Evolutionary conservation across 2,888 invertebrate species (phyloP).

Genomic region (Hydrotaea cyrtoneurina): DNA sequence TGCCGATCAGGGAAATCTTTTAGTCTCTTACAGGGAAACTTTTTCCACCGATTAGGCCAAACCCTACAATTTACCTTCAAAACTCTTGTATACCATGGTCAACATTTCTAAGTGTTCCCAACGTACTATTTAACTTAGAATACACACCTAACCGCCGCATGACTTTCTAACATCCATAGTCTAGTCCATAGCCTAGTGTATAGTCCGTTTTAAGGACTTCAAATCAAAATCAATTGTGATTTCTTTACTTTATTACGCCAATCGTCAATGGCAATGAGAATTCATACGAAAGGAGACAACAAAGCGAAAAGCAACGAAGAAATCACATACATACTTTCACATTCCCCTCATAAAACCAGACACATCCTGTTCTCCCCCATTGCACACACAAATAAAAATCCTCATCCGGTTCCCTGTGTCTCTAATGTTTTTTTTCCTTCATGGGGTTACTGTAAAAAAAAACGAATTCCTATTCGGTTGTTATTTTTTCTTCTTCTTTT

Average conservation of each 20-base stretch:
- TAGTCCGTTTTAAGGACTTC: constrained; percentile 3
- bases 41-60: too few relatives aligned
- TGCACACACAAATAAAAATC: background rate
- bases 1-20: too few relatives aligned
- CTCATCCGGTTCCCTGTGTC: background rate
- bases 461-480: background rate
- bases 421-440: background rate
- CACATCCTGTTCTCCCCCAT: background rate
- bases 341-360: constrained; percentile 28
- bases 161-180: background rate
- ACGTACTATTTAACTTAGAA: too few relatives aligned
- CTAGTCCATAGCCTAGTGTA: too few relatives aligned
- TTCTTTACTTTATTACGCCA: background rate
- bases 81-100: too few relatives aligned
- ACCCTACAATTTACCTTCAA: too few relatives aligned
- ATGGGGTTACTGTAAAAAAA: background rate
- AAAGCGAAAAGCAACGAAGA: background rate
- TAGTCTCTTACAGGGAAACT: too few relatives aligned
- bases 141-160: too few relatives aligned
- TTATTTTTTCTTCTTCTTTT: too few relatives aligned
- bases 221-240: constrained; percentile 29
- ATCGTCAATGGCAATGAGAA: background rate
- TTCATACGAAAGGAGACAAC: background rate
- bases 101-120: too few relatives aligned
- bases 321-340: constrained; percentile 11